Evolutionary conservation across 2,888 invertebrate species (phyloP).

Genomic region (Drosophila algonquin): DNA sequence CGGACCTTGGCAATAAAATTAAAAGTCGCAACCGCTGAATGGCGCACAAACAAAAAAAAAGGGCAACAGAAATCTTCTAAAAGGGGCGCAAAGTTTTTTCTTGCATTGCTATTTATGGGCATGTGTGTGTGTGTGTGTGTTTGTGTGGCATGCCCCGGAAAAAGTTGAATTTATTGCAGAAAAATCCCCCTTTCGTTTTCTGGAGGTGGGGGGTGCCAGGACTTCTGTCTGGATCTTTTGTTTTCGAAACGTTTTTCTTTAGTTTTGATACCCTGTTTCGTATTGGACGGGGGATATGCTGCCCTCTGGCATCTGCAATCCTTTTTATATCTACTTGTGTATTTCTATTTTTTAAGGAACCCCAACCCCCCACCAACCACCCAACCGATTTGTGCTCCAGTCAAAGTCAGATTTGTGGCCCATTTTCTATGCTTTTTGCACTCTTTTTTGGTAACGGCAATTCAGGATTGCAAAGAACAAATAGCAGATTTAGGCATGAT

Average conservation of each 20-base stretch:
- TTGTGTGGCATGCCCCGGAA: conserved; percentile 32
- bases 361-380: too few relatives aligned
- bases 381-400: too few relatives aligned
- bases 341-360: too few relatives aligned
- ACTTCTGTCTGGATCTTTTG: conserved; percentile 38
- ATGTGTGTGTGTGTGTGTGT: conserved; percentile 20
- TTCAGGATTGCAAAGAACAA: too few relatives aligned
- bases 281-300: background rate
- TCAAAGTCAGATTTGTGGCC: too few relatives aligned
- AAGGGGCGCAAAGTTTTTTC: conserved; percentile 12
- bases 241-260: conserved; percentile 26
- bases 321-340: background rate
- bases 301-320: background rate
- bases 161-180: conserved; percentile 58
- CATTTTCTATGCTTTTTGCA: too few relatives aligned
- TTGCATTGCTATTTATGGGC: conserved; percentile 40
- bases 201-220: background rate
- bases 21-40: conserved; percentile 47
- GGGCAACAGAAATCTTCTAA: background rate
- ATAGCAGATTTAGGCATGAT: too few relatives aligned
- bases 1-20: conserved; percentile 49
- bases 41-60: conserved; percentile 15
- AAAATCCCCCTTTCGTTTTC: background rate
- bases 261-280: background rate
- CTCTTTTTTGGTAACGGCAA: too few relatives aligned